Conservation (phyloP, 2,797 vertebrate genomes). For the Periparus ater region DNA sequence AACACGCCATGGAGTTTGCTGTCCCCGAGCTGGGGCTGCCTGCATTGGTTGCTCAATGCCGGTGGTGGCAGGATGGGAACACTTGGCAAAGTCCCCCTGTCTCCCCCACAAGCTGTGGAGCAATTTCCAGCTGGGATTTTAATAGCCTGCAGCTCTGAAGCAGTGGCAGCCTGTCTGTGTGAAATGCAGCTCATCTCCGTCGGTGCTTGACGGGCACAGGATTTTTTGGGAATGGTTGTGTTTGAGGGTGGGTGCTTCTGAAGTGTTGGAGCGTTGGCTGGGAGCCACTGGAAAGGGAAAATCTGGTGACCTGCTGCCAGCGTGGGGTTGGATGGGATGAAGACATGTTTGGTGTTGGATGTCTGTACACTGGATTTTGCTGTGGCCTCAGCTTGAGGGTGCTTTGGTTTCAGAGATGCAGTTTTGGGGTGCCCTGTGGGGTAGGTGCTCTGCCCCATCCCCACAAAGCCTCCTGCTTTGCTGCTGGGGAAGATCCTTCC, state of each 20-base stretch:
- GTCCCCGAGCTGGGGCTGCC: neutral
- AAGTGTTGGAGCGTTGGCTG: neutral
- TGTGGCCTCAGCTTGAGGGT: accelerated
- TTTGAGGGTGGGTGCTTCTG: accelerated
- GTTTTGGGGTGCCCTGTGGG: neutral
- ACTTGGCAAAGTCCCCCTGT: neutral
- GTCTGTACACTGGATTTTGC: neutral
- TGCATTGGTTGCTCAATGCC: neutral
- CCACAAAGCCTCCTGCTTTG: neutral
- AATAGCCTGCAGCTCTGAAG: neutral
- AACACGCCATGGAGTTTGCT: accelerated
- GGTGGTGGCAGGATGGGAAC: neutral
- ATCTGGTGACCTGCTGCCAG: neutral
- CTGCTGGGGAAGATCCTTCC: neutral
- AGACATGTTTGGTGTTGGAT: accelerated
- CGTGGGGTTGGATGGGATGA: neutral
- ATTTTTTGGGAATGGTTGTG: neutral
- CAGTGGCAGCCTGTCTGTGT: neutral
- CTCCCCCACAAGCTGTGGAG: neutral
- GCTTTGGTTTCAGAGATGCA: accelerated
- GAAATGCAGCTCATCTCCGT: neutral
- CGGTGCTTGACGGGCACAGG: accelerated
- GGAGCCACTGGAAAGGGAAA: neutral
- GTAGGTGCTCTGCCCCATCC: neutral
- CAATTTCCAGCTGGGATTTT: conserved; percentile 6